Evolutionary conservation across 2,888 invertebrate genomes (phyloP), one percentile per base, ranked within the genome.

Genomic region (Oscheius myriophilus): DNA sequence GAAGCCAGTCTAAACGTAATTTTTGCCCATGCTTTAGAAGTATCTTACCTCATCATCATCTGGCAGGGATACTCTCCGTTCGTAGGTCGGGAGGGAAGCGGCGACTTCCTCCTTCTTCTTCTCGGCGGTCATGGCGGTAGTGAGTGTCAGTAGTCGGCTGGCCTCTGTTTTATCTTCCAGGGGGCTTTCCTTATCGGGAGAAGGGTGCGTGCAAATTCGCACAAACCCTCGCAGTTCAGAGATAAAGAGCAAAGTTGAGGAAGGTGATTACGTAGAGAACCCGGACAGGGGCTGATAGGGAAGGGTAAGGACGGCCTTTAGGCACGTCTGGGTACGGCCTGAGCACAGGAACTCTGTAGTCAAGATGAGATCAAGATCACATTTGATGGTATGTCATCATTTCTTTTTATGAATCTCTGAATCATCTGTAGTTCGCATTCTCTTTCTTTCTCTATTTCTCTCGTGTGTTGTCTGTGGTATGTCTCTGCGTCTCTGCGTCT

Each of bases 1-100:
- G 70, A 80, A 73, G 4, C 58, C 33, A 11, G 69, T 73, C 80
- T 78, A 68, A 54, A 75, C 68, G 2, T 23, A 12, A n/a, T n/a
- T 43, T 43, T 45, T 59, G 9, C 12, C 9, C 16, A 12, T 18
- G 39, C 11, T 12, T 4, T 6, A 41, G 21, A 55, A 26, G 21
- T 9, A 46, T 46, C 61, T 9, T 25, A 61, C 61, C 6, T 49
- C 25, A 25, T 61, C 61, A 21, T 61, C 61, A 39, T 61, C 61
- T 23, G 26, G 21, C 25, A 61, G 46, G 18, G 61, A 61, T 26
- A 61, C 61, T 49, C 49, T 45, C 21, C 61, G 2, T 3, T 45
- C 21, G 49, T 61, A 61, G 26, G 61, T 49, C n/a, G 25, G 46
- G 33, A 61, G n/a, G 16, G 61, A 49, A 18, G 26, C 39, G 53